phyloP scores from a whole-genome alignment of 2,888 invertebrate genomes.

The Julus scanicus region DNA sequence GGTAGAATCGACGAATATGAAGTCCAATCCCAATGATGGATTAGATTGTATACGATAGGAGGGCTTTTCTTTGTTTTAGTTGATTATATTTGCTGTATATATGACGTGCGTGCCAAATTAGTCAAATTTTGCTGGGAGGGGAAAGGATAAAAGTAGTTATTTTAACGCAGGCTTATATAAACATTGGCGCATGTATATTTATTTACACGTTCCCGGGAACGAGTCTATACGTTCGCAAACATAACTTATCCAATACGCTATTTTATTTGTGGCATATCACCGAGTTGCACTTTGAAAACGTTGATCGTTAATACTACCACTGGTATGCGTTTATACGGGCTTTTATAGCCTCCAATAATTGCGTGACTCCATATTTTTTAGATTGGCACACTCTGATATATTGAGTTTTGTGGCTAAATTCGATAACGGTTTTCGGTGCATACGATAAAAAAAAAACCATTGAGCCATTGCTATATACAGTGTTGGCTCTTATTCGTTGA shows the following conservation, averaged over 20 bases:
- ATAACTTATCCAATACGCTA: background rate
- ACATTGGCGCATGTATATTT: background rate
- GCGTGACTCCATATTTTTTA: background rate
- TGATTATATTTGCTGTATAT: conserved; percentile 30
- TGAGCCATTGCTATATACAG: background rate
- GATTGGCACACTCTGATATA: background rate
- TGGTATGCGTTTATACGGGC: background rate
- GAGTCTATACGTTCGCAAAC: background rate
- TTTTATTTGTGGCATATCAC: background rate
- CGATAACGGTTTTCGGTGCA: background rate
- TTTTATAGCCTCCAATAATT: conserved; percentile 1
- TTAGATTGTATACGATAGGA: conserved; percentile 35
- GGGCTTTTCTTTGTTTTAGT: conserved; percentile 37
- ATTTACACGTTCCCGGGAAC: background rate
- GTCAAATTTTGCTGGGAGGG: background rate
- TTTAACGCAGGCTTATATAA: background rate
- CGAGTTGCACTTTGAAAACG: background rate
- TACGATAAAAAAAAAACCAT: background rate
- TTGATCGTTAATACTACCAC: background rate
- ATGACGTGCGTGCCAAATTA: conserved; percentile 42
- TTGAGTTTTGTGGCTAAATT: background rate
- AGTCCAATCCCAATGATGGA: background rate
- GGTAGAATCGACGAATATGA: background rate
- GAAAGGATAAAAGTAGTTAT: background rate
- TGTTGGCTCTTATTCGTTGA: no score